Conservation (phyloP, 53 echinoderm and acorn worm genomes). For the Hippasteria phrygiana region DNA sequence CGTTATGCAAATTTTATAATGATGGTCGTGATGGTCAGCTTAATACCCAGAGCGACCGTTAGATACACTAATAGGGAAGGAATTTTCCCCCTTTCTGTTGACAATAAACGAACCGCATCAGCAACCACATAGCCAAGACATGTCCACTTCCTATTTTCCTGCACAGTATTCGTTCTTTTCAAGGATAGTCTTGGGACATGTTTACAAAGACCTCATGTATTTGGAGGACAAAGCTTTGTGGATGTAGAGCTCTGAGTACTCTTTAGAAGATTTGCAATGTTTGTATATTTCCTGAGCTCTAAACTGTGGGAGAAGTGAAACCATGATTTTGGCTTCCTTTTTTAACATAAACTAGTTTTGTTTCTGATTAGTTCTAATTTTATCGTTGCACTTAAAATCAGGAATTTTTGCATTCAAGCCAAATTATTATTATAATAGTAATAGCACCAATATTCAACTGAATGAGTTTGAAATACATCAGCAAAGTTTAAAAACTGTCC, state of each 20-base stretch:
- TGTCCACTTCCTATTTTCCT: background rate
- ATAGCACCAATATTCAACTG: no score
- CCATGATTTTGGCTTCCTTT: no score
- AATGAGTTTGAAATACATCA: no score
- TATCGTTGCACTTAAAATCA: no score
- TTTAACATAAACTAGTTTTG: no score
- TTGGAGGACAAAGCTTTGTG: background rate
- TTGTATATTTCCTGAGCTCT: no score
- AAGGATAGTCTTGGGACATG: background rate
- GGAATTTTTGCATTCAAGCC: no score
- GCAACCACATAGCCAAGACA: background rate
- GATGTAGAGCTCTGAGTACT: background rate
- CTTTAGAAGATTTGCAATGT: background rate
- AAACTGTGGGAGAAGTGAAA: no score
- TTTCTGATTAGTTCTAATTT: no score
- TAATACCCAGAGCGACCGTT: background rate
- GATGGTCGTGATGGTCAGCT: background rate
- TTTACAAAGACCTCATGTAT: background rate
- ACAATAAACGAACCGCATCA: background rate
- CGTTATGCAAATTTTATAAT: background rate
- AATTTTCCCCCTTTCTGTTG: background rate
- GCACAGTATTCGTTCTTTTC: background rate
- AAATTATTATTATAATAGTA: no score
- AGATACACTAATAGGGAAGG: background rate
- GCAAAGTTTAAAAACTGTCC: no score